A percentile compares a stretch with the other conserved stretches of the same genome.
Conservation (phyloP, 35 echinoderm and acorn worm species). For the Ophioderma brevispina region DNA sequence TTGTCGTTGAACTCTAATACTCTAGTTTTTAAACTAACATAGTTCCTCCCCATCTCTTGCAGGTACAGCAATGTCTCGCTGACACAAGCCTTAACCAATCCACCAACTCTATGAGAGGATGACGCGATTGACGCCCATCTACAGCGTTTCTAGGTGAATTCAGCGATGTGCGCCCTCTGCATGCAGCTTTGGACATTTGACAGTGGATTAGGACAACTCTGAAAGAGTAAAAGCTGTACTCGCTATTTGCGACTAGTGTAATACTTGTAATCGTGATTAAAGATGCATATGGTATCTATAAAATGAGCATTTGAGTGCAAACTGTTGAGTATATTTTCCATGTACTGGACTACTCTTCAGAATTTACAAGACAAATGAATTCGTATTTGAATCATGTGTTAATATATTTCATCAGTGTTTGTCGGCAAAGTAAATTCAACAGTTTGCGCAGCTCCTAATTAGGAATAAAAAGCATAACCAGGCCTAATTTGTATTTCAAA, state of each 20-base stretch:
- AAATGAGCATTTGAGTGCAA: not conserved
- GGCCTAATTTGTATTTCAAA: too few species aligned
- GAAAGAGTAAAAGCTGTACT: not conserved
- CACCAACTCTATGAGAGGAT: not conserved
- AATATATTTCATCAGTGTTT: too few species aligned
- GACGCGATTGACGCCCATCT: not conserved
- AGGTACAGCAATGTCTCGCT: slow-evolving; percentile 4
- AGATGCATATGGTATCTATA: not conserved
- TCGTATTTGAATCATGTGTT: too few species aligned
- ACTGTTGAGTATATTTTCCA: too few species aligned
- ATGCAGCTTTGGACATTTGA: not conserved
- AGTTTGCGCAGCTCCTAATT: too few species aligned
- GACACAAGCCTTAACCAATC: not conserved
- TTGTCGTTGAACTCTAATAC: too few species aligned
- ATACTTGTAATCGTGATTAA: not conserved
- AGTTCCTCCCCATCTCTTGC: not conserved
- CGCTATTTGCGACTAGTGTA: not conserved
- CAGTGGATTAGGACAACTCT: slow-evolving; percentile 3
- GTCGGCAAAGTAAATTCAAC: too few species aligned
- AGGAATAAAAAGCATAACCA: too few species aligned
- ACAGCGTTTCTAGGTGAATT: not conserved
- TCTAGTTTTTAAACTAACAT: too few species aligned
- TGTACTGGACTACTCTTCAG: too few species aligned
- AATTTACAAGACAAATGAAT: too few species aligned
- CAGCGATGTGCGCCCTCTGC: not conserved